Evolutionary conservation across 2,888 invertebrate genomes (phyloP).

Genomic region (Drosophila paramelanica): DNA sequence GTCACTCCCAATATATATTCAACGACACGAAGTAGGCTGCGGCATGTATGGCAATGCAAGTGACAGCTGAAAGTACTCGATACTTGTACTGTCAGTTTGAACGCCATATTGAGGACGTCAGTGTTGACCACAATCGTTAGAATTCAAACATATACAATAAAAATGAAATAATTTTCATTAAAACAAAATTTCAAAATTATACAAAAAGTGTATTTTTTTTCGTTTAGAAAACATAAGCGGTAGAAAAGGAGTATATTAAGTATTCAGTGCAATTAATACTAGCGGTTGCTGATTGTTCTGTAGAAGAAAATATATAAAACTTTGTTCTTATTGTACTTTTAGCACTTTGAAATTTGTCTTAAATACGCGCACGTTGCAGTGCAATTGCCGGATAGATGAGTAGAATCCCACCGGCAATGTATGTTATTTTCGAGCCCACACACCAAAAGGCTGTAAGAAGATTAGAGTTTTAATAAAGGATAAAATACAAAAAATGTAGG

Average conservation of each 20-base stretch:
- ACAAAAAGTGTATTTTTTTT: constrained; percentile 45
- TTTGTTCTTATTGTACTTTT: constrained; percentile 43
- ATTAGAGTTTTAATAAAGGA: constrained; percentile 19
- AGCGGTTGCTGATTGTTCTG: constrained; percentile 36
- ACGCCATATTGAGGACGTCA: constrained; percentile 65
- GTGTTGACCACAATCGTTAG: constrained; percentile 17
- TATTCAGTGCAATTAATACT: constrained; percentile 67
- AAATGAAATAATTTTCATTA: neutral
- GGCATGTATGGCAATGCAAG: constrained; percentile 61
- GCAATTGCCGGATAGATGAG: constrained; percentile 91
- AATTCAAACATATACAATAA: constrained; percentile 8
- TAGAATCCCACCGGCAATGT: constrained; percentile 91
- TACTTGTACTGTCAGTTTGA: constrained; percentile 27
- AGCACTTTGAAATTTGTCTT: constrained; percentile 35
- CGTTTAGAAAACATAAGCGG: constrained; percentile 34
- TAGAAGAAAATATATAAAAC: constrained; percentile 19
- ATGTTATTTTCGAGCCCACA: constrained; percentile 93
- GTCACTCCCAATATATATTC: constrained; percentile 74
- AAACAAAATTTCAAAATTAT: constrained; percentile 32
- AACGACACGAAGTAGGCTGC: constrained; percentile 63
- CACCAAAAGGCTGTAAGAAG: constrained; percentile 93
- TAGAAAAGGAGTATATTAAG: constrained; percentile 51
- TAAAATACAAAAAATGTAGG: neutral
- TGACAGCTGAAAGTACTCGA: constrained; percentile 56
- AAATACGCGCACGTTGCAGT: constrained; percentile 85